Base-by-base conservation (phyloP, 1,140 invertebrate genomes). In the Euschistus heros region DNA sequence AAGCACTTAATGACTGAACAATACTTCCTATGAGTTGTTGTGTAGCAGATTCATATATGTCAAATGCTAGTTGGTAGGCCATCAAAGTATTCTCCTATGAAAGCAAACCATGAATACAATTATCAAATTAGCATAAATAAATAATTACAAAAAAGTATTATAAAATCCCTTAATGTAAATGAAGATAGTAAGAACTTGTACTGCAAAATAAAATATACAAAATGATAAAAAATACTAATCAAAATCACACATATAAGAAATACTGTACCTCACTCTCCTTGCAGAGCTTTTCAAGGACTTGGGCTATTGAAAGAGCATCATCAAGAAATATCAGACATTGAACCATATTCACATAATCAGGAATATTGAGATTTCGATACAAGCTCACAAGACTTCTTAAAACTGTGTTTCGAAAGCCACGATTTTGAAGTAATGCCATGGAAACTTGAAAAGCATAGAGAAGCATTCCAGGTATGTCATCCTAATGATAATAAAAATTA, bases 21-120 rank as follows among this genome's bases (percentile, higher is more conserved):
- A 99, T 92, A 71, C 89, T 82, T 27, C 86, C 87, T 18, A 99
- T 78, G 74, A 98, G 98, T 74, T 98, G 94, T 78, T 99, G 97
- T 0, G 95, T 98, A 0, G 96, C 97, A 67, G 93, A 97, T 77
- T 99, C 97, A 73, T 99, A 99, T 67, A 99, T 80, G 82, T 99
- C 97, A 80, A 99, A 99, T 0, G 88, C 94, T 72, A 99, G 98
- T 80, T 99, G 97, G 78, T 97, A 98, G 0, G 93, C 95, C 93
- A 98, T 98, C 6, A 98, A 73, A 37, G 80, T 77, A 69, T 76
- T 81, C 52, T 86, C 81, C 75, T 80, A 67, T 37, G 13, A 6
- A 65, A 67, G 76, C 73, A 69, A 74, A 78, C 30, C 3, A 61
- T 42, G 42, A 13, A 20, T 37, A 27, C 3, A n/a, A 4, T 24